Conservation (phyloP, 2,113 vertebrate species). For the Gnathonemus longibarbis region DNA sequence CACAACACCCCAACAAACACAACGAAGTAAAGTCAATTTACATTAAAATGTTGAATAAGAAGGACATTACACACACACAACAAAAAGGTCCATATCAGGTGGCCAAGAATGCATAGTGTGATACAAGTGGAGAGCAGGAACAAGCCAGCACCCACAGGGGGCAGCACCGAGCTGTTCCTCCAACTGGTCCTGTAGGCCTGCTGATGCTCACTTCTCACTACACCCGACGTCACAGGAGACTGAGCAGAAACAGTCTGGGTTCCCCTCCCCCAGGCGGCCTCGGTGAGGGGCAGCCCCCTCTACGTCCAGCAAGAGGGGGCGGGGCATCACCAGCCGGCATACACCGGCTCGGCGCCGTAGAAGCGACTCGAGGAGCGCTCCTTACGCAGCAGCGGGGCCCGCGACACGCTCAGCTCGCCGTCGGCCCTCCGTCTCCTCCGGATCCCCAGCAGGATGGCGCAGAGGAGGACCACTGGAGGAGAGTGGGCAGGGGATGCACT, state of each 20-base stretch:
- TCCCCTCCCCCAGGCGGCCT: neutral
- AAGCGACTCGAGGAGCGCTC: constrained; percentile 45
- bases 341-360: constrained; percentile 70
- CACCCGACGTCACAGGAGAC: neutral
- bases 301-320: neutral
- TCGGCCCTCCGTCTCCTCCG: constrained; percentile 49
- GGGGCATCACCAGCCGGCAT: constrained; percentile 72
- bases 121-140: neutral
- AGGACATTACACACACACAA: neutral
- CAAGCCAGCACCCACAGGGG: neutral
- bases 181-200: neutral
- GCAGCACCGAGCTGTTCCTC: neutral
- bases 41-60: neutral
- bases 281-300: neutral
- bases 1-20: neutral
- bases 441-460: constrained; percentile 57
- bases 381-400: constrained; percentile 57
- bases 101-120: neutral
- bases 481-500: neutral
- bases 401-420: constrained; percentile 49
- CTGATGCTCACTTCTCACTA: neutral
- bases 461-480: constrained; percentile 60
- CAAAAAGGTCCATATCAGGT: neutral
- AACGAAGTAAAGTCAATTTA: neutral
- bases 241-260: neutral